Conservation (phyloP, 2,113 vertebrate genomes). For the Camarhynchus parvulus region DNA sequence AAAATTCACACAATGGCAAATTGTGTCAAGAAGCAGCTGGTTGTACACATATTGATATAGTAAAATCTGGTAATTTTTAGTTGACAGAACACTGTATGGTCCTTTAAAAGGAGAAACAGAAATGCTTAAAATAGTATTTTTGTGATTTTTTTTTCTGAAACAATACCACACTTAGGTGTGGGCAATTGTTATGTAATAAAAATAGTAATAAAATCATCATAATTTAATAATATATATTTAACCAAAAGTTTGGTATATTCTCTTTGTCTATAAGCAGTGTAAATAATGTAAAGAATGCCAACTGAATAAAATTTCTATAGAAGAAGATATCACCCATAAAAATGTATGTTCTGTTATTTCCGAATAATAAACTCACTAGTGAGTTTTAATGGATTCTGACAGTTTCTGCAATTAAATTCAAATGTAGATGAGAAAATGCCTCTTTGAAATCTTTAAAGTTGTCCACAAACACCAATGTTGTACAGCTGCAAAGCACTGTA, state of each 20-base stretch:
- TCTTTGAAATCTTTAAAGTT: not conserved
- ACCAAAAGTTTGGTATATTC: not conserved
- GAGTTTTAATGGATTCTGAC: not conserved
- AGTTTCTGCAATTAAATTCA: not conserved
- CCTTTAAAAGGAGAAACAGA: not conserved
- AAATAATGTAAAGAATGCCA: not conserved
- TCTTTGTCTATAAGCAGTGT: not conserved
- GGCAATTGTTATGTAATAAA: not conserved
- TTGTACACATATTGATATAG: not conserved
- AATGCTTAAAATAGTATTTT: not conserved
- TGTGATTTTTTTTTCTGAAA: not conserved
- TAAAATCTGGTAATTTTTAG: no score
- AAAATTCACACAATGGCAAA: not conserved
- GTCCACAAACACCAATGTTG: not conserved
- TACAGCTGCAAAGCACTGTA: not conserved
- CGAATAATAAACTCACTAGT: not conserved
- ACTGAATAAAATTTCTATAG: not conserved
- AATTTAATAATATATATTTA: not conserved
- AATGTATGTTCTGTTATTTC: not conserved
- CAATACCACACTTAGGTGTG: not conserved
- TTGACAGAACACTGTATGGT: not conserved
- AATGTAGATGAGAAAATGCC: not conserved
- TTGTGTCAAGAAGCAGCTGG: not conserved
- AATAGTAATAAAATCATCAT: not conserved
- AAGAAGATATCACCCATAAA: not conserved